Base-by-base conservation (phyloP, 2,797 vertebrate species). In the Peromyscus aztecus region DNA sequence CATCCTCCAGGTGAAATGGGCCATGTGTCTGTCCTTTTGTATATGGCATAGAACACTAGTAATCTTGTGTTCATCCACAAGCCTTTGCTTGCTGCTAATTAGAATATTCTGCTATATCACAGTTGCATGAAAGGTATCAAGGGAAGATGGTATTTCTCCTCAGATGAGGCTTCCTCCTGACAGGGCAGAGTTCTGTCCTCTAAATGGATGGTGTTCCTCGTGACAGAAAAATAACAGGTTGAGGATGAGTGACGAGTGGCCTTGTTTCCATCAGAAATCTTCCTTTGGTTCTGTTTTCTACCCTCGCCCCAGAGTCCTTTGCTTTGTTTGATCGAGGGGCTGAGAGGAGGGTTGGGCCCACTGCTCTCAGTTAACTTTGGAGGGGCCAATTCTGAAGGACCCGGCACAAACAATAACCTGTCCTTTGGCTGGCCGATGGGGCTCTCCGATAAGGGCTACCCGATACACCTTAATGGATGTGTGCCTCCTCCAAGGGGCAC, bases 361-460 rank as follows among this genome's bases (percentile, higher is more conserved):
- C 21, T 0, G 59, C 37, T 90, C 49, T 80, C n/a, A 31, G 93
- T 73, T 95, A 55, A 59, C 92, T 67, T 90, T 29, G 46, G 82
- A 95, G 92, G 82, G 90, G 89, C 80, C 49, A 17, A 40, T 96
- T 91, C 92, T 82, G 75, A 96, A 83, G 1, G 2, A 65, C 91
- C 95, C 80, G 93, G 90, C 67, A 43, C 71, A 94, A 92, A 97
- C 78, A 96, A 92, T 95, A 93, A 88, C 87, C 88, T 94, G 88
- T 92, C 96, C 94, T 85, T 11, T 34, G n/a, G 19, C 93, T 89
- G 78, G 80, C 75, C 1, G 96, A 97, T 97, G 90, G 73, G 82
- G 29, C 37, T 40, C 75, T 59, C 94, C 73, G 97, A 97, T 97
- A 98, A 97, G 89, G 55, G 97, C 91, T 73, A 97, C 92, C 96